Base-by-base conservation (phyloP, 2,113 vertebrate species). In the Phylloscopus whistleri region DNA sequence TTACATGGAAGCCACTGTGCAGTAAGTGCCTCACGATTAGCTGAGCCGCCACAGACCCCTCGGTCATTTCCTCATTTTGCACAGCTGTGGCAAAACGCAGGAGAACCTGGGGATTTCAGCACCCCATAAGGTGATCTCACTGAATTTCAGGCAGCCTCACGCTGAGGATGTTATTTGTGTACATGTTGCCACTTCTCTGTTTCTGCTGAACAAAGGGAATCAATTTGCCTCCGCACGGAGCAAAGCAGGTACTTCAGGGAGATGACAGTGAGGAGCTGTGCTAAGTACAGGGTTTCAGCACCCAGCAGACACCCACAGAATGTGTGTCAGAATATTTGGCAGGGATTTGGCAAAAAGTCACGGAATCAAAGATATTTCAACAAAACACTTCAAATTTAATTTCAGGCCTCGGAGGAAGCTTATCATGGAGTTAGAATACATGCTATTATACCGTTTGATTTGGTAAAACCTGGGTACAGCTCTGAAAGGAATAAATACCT, bases 401-500 rank as follows among this genome's bases (percentile, higher is more conserved):
- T 92, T 84, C 51, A 70, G 79, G 41, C 59, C 67, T 77, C 2
- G 0, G n/a, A 12, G 37, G 43, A 35, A 35, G 43, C 22, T 86
- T 81, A 90, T 56, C 41, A 60, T 0, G 37, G 66, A 60, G 43
- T 56, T 92, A 55, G 28, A 87, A 75, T 15, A 53, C 52, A 43
- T n/a, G 58, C 14, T 89, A 41, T 75, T 86, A 44, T 43, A 79
- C 51, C 12, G 56, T 39, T 48, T 67, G 49, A 94, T 88, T 85
- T 53, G 59, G 63, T 55, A 80, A 90, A 94, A 87, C 39, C 67
- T 63, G 70, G 27, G 39, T 66, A n/a, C 2, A 69, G 72, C 39
- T 51, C 3, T 52, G 75, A 92, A 88, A 22, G 52, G 35, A 83
- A 94, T 86, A 90, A 93, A 95, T 97, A 98, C 98, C 98, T 98